Conservation (phyloP, 23 tunicate genomes). For the Corella eumyota region DNA sequence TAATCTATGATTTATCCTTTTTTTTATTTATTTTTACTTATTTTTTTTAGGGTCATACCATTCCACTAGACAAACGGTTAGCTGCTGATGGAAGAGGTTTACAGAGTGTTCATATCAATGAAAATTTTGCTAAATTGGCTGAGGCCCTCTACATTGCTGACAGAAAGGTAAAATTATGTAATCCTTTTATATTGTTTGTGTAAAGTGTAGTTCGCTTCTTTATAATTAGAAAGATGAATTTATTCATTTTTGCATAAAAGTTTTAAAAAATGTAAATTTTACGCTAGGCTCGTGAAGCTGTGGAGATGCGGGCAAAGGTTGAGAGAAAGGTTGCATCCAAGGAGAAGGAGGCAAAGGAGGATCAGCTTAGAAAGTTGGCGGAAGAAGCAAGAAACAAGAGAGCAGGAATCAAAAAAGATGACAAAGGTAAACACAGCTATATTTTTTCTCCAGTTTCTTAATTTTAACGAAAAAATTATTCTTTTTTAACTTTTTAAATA, state of each 20-base stretch:
- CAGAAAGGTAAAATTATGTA: constrained; percentile 50
- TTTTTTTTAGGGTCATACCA: constrained; percentile 80
- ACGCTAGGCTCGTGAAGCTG: constrained; percentile 86
- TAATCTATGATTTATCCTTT: too few species aligned
- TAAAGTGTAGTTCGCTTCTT: too few species aligned
- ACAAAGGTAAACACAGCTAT: constrained; percentile 27
- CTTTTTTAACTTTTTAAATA: too few species aligned
- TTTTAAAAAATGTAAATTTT: too few species aligned
- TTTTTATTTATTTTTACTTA: too few species aligned
- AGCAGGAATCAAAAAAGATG: constrained; percentile 69
- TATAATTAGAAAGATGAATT: too few species aligned
- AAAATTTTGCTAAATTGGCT: constrained; percentile 95
- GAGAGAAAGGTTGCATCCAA: constrained; percentile 88
- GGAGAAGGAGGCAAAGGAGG: constrained; percentile 93
- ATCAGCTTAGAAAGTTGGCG: constrained; percentile 89
- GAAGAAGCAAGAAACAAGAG: constrained; percentile 89
- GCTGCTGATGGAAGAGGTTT: constrained; percentile 98
- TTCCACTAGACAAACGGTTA: constrained; percentile 94
- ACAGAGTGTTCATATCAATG: constrained; percentile 96
- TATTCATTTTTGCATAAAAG: too few species aligned
- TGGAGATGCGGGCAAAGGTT: constrained; percentile 95
- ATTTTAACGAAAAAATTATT: too few species aligned
- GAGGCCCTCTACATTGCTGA: constrained; percentile 98
- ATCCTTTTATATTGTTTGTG: too few species aligned
- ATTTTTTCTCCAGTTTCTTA: background rate